Evolutionary conservation across 2,113 vertebrate species (phyloP).

Genomic region (Tachuris rubrigastra): DNA sequence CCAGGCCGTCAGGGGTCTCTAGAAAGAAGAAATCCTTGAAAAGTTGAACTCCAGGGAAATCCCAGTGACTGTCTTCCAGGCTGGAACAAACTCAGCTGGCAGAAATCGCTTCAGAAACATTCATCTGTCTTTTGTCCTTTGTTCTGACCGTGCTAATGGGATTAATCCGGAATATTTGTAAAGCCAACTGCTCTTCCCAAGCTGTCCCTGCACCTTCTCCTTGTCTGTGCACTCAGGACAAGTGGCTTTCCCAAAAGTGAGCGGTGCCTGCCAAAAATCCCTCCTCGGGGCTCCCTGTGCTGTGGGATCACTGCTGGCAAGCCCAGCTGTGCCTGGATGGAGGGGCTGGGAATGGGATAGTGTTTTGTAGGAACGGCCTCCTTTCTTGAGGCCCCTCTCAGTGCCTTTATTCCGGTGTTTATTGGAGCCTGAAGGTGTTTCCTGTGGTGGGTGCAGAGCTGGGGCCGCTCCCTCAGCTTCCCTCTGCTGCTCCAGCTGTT

Average conservation of each 20-base stretch:
- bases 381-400: accelerated
- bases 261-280: accelerated
- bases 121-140: neutral
- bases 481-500: neutral
- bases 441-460: neutral
- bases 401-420: neutral
- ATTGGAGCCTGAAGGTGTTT: neutral
- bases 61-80: neutral
- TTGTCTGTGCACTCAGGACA: neutral
- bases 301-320: accelerated
- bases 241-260: neutral
- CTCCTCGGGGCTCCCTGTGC: accelerated
- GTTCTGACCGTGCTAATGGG: neutral
- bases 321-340: neutral
- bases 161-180: neutral
- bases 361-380: neutral
- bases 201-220: neutral
- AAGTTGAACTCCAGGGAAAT: neutral
- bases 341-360: neutral
- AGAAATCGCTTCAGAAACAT: neutral
- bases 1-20: neutral
- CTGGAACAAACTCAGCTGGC: neutral
- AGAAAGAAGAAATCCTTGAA: neutral
- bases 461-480: neutral
- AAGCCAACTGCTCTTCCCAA: neutral